These are phyloP conservation scores for Cryptops parisi DNA, from an alignment of 2,888 invertebrate genomes.

Conservation along the genomic window DNA sequence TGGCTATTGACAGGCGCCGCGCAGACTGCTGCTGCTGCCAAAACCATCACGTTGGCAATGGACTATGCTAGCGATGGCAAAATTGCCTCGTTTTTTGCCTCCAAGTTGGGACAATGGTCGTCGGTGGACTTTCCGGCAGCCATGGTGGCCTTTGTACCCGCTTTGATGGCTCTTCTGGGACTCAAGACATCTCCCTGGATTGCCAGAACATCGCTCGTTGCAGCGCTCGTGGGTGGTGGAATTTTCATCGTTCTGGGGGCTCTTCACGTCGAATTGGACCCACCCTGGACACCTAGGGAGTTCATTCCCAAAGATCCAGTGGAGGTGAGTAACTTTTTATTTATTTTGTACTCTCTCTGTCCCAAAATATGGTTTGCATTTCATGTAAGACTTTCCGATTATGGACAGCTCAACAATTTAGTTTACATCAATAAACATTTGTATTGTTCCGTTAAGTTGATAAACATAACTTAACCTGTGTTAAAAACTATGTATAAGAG, in stretches of 20 bases:
- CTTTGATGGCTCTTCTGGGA: slow-evolving; percentile 8
- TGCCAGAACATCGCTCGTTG: neutral
- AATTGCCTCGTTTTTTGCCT: neutral
- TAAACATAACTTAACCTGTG: no score
- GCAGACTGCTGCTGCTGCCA: slow-evolving; percentile 17
- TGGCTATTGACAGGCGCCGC: slow-evolving; percentile 16
- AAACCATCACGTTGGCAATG: slow-evolving; percentile 12
- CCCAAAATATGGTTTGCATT: no score
- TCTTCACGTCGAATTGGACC: slow-evolving; percentile 8
- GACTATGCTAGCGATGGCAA: slow-evolving; percentile 12
- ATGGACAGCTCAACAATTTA: no score
- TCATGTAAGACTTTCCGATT: no score
- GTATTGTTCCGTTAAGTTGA: no score
- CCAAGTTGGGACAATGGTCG: neutral
- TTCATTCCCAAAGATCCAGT: slow-evolving; percentile 12
- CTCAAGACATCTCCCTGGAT: slow-evolving; percentile 6
- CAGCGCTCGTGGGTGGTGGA: slow-evolving; percentile 8
- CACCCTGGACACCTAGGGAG: slow-evolving; percentile 6
- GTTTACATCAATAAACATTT: no score
- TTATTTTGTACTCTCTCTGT: neutral
- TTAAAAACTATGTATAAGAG: no score
- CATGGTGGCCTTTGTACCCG: slow-evolving; percentile 3
- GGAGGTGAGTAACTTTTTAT: slow-evolving; percentile 8
- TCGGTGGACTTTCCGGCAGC: slow-evolving; percentile 13
- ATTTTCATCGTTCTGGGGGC: slow-evolving; percentile 13